These are phyloP conservation scores for Sinocyclocheilus rhinocerous DNA, from an alignment of 2,113 vertebrate genomes.

Conservation along the genomic window DNA sequence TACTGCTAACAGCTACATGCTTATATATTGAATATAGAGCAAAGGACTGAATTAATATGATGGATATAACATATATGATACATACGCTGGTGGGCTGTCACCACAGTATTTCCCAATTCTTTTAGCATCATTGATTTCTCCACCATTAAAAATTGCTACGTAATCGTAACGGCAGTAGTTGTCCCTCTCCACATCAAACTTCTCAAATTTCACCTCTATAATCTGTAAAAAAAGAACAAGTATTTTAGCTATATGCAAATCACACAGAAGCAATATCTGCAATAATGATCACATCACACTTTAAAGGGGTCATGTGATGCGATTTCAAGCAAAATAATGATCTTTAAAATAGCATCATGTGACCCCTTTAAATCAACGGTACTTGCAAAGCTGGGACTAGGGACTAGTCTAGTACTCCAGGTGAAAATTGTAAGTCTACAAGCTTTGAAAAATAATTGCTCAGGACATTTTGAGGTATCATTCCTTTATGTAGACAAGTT, in stretches of 20 bases:
- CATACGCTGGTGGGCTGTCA: slow-evolving; percentile 94
- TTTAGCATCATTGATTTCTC: slow-evolving; percentile 90
- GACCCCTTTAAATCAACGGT: no score
- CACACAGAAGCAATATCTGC: no score
- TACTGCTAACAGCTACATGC: background rate
- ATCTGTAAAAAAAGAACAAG: slow-evolving; percentile 65
- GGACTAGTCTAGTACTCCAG: no score
- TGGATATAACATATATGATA: slow-evolving; percentile 48
- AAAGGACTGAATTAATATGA: background rate
- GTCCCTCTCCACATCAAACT: slow-evolving; percentile 97
- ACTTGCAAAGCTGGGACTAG: no score
- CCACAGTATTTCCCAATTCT: slow-evolving; percentile 96
- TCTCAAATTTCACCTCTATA: slow-evolving; percentile 95
- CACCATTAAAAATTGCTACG: slow-evolving; percentile 92
- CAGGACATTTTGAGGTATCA: background rate
- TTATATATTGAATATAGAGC: background rate
- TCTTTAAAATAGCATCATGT: no score
- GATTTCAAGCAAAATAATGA: no score
- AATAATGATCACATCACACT: no score
- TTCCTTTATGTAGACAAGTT: background rate
- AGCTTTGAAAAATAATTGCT: no score
- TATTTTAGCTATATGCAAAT: no score
- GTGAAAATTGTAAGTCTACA: no score
- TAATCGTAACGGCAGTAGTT: slow-evolving; percentile 97
- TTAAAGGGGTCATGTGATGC: no score